Evolutionary conservation across 2,113 vertebrate species (phyloP), one percentile per base, ranked within the genome.

Genomic region (Hippocampus guttulatus): DNA sequence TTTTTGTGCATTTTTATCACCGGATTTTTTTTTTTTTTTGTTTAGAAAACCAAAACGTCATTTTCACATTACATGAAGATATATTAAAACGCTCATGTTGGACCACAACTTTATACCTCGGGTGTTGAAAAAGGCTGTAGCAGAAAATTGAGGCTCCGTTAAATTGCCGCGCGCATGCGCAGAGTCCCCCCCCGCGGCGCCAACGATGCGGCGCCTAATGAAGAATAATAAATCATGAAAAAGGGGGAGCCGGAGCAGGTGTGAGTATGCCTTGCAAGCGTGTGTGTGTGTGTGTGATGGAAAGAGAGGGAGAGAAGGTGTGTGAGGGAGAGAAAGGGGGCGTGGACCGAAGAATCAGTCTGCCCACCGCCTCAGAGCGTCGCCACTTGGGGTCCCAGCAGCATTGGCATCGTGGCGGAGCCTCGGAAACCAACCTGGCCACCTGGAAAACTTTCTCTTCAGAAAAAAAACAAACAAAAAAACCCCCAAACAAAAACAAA

Each of bases 181-280:
- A 91, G 85, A 89, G 79, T 92, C 91, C 88, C 91, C 91, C 52
- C 89, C 86, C 75, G 86, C 88, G 85, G 87, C 79, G 83, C 81
- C 68, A 86, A 85, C 74, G 85, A 82, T 77, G 87, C 81, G 85
- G 88, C 73, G 86, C 88, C 90, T 93, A 93, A 94, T 91, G 92
- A 94, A 93, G 90, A 93, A 91, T 91, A 92, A 94, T 91, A 92
- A 93, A 92, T 92, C 90, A 90, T 86, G 89, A 91, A 91, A 92
- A 84, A 73, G 18, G 72, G 45, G 70, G 49, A 65, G 33, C 52
- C n/a, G 77, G 68, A 43, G 78, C 3, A 60, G 5, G 75, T 1
- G 76, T 3, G 71, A 21, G 67, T 23, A 70, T 16, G 80, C 21
- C 14, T 12, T 6, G 69, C 33, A 5, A 38, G 33, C 69, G 55